Base-by-base conservation (phyloP, 2,113 vertebrate genomes). In the Canis aureus region DNA sequence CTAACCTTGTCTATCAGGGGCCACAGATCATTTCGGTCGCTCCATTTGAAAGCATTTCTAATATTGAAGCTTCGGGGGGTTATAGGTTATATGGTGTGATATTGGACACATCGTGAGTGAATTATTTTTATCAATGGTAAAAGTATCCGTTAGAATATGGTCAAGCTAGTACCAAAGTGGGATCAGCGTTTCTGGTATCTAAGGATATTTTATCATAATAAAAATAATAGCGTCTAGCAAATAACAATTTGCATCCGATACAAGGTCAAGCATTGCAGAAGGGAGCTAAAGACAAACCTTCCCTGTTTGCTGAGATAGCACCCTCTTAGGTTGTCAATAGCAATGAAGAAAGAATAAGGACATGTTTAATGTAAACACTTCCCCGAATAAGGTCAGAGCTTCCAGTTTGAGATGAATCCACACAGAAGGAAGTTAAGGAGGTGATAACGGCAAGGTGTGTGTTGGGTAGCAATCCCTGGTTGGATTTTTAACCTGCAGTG, bases 261-360 rank as follows among this genome's bases (percentile, higher is more conserved):
- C 49, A 82, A 35, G 20, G 27, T 74, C 66, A 85, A 62, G 60
- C 35, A 27, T 95, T 82, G 1, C 38, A 49, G 32, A 55, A 91
- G n/a, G 57, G 12, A 43, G 86, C 89, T 95, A 35, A 93, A 94
- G 82, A 91, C 32, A 15, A 93, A 67, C 20, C 62, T 83, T 66
- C 17, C 6, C n/a, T 55, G 10, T 94, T 83, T 76, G 69, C 43
- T 25, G 43, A 85, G 60, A 78, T 79, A 55, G 6, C n/a, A 67
- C 5, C 5, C 27, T 57, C 25, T 62, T 79, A 94, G n/a, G 43
- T 7, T 73, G 8, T 78, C 85, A 94, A 27, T 85, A 88, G 57
- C 43, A 85, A 64, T 71, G 80, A 60, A 97, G 43, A 76, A 16
- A 76, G 7, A 49, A 23, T 92, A 25, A 19, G 82, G 55, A 82